Percentiles rank a stretch among this genome's conserved stretches.
Conservation (phyloP, 2,797 vertebrate genomes). For the Bucorvus abyssinicus region DNA sequence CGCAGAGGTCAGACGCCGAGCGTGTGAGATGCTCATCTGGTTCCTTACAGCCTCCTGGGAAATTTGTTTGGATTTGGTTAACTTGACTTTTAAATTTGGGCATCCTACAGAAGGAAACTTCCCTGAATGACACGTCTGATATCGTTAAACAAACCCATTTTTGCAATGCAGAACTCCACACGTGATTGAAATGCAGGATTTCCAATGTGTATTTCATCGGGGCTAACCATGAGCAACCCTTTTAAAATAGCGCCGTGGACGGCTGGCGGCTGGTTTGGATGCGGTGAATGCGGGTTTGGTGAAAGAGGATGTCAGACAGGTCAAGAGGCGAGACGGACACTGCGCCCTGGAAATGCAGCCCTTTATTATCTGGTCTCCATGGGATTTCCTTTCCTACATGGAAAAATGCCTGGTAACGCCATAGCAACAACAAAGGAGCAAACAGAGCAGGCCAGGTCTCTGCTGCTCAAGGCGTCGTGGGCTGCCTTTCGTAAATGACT, state of each 20-base stretch:
- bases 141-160: slow-evolving; percentile 37
- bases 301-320: slow-evolving; percentile 79
- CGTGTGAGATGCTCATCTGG: neutral
- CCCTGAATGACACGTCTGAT: slow-evolving; percentile 28
- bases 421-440: slow-evolving; percentile 63
- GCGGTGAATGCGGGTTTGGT: slow-evolving; percentile 74
- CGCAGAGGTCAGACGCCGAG: neutral
- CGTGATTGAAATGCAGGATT: slow-evolving; percentile 55
- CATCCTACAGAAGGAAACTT: slow-evolving; percentile 50
- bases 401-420: slow-evolving; percentile 79
- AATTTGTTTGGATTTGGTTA: slow-evolving; percentile 57
- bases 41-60: slow-evolving; percentile 39
- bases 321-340: slow-evolving; percentile 76
- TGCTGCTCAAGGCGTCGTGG: slow-evolving; percentile 26
- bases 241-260: slow-evolving; percentile 33
- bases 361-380: slow-evolving; percentile 80
- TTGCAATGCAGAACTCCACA: slow-evolving; percentile 36
- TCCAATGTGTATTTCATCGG: slow-evolving; percentile 42
- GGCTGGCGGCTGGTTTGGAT: slow-evolving; percentile 51
- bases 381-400: slow-evolving; percentile 74
- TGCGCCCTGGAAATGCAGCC: slow-evolving; percentile 62
- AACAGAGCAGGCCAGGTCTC: slow-evolving; percentile 26
- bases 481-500: slow-evolving; percentile 30
- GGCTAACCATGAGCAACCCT: slow-evolving; percentile 11
- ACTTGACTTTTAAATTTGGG: slow-evolving; percentile 41